Conservation (phyloP, 2,888 invertebrate species). For the Lasioglossum vierecki region DNA sequence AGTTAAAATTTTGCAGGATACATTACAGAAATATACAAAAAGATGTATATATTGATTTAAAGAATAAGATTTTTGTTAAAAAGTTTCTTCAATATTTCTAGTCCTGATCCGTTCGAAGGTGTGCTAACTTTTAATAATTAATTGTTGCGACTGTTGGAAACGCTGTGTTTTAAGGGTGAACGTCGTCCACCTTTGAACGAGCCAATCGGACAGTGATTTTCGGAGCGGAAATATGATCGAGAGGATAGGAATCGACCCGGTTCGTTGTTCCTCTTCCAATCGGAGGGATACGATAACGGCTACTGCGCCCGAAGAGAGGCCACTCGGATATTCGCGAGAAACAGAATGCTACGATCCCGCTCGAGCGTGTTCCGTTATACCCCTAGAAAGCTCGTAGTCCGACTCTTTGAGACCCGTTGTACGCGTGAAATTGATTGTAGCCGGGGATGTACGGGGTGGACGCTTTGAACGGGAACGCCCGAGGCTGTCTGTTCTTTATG, state of each 20-base stretch:
- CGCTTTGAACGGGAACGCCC: background rate
- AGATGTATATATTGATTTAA: background rate
- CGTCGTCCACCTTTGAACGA: background rate
- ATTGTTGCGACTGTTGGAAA: background rate
- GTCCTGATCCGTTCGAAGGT: background rate
- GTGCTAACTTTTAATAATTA: background rate
- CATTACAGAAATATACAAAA: background rate
- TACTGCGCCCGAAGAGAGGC: background rate
- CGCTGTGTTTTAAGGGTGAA: background rate
- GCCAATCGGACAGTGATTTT: constrained; percentile 36
- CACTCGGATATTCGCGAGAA: constrained; percentile 7
- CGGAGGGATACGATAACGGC: constrained; percentile 19
- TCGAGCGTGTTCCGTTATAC: background rate
- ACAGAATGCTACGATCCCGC: background rate
- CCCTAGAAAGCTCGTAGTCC: background rate
- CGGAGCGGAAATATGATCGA: constrained; percentile 32
- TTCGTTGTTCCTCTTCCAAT: background rate
- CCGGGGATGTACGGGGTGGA: background rate
- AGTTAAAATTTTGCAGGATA: background rate
- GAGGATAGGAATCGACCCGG: constrained; percentile 3
- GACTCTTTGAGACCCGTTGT: constrained; percentile 6
- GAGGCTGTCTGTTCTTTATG: background rate
- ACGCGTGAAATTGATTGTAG: constrained; percentile 33
- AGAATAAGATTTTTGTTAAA: background rate
- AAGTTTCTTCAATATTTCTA: too few species aligned